Percentiles rank a stretch among this genome's conserved stretches.
phyloP scores from a whole-genome alignment of 2,888 invertebrate species.

The Oxycera nigricornis region DNA sequence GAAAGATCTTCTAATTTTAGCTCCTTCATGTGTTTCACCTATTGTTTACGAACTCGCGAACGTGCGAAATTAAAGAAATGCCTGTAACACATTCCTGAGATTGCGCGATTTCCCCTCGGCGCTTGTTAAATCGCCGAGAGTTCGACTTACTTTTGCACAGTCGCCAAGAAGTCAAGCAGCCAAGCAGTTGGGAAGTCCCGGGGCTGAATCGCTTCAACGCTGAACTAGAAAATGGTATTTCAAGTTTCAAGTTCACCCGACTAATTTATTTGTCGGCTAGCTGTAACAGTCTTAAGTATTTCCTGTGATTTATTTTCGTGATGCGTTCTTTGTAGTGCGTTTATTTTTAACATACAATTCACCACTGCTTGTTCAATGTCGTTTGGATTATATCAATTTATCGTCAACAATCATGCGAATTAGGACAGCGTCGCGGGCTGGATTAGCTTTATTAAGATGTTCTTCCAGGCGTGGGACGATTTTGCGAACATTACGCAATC shows the following conservation, averaged over 20 bases:
- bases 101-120: neutral
- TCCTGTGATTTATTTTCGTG: conserved; percentile 5
- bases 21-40: neutral
- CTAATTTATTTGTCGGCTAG: conserved; percentile 9
- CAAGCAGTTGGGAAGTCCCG: conserved; percentile 26
- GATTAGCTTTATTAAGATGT: neutral
- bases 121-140: neutral
- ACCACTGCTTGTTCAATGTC: neutral
- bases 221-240: conserved; percentile 36
- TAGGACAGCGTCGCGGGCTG: neutral
- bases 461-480: conserved; percentile 1
- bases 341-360: conserved; percentile 3
- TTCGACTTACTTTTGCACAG: neutral
- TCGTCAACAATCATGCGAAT: neutral
- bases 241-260: conserved; percentile 25
- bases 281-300: neutral
- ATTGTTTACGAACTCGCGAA: conserved; percentile 1
- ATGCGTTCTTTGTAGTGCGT: neutral
- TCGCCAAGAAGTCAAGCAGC: conserved; percentile 23
- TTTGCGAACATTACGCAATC: conserved; percentile 4
- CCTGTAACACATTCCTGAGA: conserved; percentile 16
- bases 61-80: conserved; percentile 19
- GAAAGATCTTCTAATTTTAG: conserved; percentile 39
- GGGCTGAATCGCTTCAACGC: conserved; percentile 2
- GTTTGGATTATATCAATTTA: neutral